Base-by-base conservation (phyloP, 2,797 vertebrate species). In the Acanthornis magna region DNA sequence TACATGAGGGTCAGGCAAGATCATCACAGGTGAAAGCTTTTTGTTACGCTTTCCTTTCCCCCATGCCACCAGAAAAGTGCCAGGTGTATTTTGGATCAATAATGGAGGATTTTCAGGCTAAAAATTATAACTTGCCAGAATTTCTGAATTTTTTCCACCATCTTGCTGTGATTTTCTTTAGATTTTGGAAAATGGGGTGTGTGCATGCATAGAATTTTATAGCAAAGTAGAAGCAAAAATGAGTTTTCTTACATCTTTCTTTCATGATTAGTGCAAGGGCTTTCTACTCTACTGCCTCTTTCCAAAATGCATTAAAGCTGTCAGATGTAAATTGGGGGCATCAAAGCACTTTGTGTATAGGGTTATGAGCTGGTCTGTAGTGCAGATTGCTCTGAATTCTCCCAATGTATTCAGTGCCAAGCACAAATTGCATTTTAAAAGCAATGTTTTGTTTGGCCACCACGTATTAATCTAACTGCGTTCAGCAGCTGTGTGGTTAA, bases 361-460 rank as follows among this genome's bases (percentile, higher is more conserved):
- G 81, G 80, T 82, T 96, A 65, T 36, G 76, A 86, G 91, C 87
- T 90, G 85, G 74, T 89, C 77, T 79, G 72, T 60, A 51, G 62
- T 78, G 89, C 90, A 91, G 11, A 93, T 91, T 94, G 79, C 89
- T 88, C 74, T 84, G 81, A 77, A 43, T 91, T 96, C 78, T 88
- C 91, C 76, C 70, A 16, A 0, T n/a, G 55, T 75, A 21, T 67
- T 81, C 55, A 11, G 51, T 91, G 95, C 96, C 96, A 97, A 95
- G 84, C 91, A 83, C 75, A 97, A 96, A 97, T 97, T 94, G 90
- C 81, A 48, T 95, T 96, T 96, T 93, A 94, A 97, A 95, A 92
- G 93, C 91, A 65, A 13, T 95, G 85, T 96, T 97, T 96, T 96
- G 88, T 88, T 96, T 96, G 96, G 93, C 93, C 72, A 29, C 61